Percentiles rank a stretch among this genome's conserved stretches.
These are phyloP conservation scores for Pachyramphus minor DNA, from an alignment of 2,113 vertebrate genomes.

Conservation along the genomic window DNA sequence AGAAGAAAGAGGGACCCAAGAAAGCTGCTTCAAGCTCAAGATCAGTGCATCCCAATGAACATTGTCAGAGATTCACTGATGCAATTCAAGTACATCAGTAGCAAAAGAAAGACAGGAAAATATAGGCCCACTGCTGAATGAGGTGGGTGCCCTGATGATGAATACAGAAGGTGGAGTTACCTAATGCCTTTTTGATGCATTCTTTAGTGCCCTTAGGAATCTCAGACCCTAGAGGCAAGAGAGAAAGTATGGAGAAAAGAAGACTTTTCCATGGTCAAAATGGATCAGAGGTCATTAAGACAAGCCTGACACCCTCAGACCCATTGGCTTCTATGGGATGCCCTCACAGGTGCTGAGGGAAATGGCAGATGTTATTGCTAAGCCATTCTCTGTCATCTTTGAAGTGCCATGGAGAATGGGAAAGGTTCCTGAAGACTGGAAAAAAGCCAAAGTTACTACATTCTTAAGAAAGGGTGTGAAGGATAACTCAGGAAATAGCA, in stretches of 20 bases:
- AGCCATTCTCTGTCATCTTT: neutral
- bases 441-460: neutral
- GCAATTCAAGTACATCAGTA: neutral
- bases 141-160: neutral
- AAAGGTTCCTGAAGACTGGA: neutral
- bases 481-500: neutral
- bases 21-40: neutral
- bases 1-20: neutral
- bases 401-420: neutral
- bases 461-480: neutral
- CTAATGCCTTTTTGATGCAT: neutral
- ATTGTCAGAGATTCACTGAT: neutral
- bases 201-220: neutral
- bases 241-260: neutral
- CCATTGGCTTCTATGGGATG: neutral
- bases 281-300: neutral
- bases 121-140: neutral
- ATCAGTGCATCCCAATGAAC: accelerated
- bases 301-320: neutral
- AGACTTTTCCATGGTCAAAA: neutral
- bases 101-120: neutral
- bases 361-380: neutral
- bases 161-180: neutral
- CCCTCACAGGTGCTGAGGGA: neutral
- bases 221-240: neutral